Evolutionary conservation across 2,797 vertebrate genomes (phyloP), one percentile per base, ranked within the genome.

Genomic region (Acanthis flammea): DNA sequence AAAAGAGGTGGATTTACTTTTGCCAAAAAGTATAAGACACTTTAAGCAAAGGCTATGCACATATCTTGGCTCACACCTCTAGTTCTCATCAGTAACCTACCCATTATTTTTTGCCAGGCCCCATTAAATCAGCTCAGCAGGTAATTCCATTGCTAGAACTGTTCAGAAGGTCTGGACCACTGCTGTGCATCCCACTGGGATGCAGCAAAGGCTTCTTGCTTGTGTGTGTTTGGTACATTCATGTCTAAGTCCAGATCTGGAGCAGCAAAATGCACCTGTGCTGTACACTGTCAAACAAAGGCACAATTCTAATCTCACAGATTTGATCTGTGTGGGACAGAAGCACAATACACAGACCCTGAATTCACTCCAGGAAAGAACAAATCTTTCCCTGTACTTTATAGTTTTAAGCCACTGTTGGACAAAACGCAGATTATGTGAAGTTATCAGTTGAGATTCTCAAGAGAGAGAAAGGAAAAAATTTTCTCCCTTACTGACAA

Each of bases 351-450:
- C 84, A 93, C 35, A 95, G 58, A 76, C 13, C 3, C 37, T 78
- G 85, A 93, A 78, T 60, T 57, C 79, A 58, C 47, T 81, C 73
- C 55, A 88, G 72, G 50, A 77, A 91, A 90, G 63, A 90, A 91
- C 30, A 92, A 54, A 41, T 73, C 58, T 82, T 77, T 63, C 81
- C 68, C 87, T 83, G 50, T 77, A 39, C 67, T 88, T 87, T 31
- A 42, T 6, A 77, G 33, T 57, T 87, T 74, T 63, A 94, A 74
- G 25, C 19, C 23, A 25, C 19, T 91, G 72, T 61, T 58, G 50
- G 53, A 80, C 30, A 92, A 94, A 93, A 88, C 41, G 41, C 50
- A 94, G 91, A 90, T 82, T 72, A 71, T 4, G 61, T 75, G 50
- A 89, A 50, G 35, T 76, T 91, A 88, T 90, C 65, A 25, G 33